phyloP scores from a whole-genome alignment of 2,888 invertebrate species.

The Emmelina monodactyla region DNA sequence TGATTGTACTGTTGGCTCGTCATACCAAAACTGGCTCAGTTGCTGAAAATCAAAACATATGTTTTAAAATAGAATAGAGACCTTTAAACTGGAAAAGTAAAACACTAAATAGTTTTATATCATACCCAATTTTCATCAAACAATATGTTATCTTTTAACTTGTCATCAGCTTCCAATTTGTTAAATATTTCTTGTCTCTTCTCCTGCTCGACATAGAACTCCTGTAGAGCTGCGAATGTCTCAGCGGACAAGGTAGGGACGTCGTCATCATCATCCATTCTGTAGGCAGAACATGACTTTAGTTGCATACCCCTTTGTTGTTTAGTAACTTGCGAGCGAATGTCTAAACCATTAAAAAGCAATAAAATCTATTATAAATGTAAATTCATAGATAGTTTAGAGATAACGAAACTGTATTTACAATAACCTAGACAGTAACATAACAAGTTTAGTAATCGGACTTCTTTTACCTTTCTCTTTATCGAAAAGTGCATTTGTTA shows the following conservation, averaged over 20 bases:
- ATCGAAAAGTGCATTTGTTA: no score
- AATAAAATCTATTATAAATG: no score
- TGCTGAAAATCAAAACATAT: slow-evolving; percentile 68
- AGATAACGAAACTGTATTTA: no score
- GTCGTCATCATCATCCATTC: slow-evolving; percentile 66
- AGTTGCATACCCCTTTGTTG: no score
- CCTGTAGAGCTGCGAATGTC: slow-evolving; percentile 76
- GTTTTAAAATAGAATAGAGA: not conserved
- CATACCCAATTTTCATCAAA: slow-evolving; percentile 86
- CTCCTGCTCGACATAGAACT: slow-evolving; percentile 78
- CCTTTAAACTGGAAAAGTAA: not conserved
- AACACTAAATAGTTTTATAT: not conserved
- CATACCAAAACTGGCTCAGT: slow-evolving; percentile 98
- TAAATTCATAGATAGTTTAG: no score
- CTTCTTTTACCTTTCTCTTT: no score
- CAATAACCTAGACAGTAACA: no score
- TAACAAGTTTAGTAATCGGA: no score
- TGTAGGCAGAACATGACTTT: no score
- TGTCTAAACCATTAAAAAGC: no score
- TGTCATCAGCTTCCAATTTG: slow-evolving; percentile 48
- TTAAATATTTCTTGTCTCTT: slow-evolving; percentile 65
- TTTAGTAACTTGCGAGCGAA: no score
- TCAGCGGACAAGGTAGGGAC: slow-evolving; percentile 71
- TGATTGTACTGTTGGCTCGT: slow-evolving; percentile 75
- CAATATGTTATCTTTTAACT: slow-evolving; percentile 48